Evolutionary conservation across 2,888 invertebrate genomes (phyloP).

Genomic region (Gastracanthus pulcherrimus): DNA sequence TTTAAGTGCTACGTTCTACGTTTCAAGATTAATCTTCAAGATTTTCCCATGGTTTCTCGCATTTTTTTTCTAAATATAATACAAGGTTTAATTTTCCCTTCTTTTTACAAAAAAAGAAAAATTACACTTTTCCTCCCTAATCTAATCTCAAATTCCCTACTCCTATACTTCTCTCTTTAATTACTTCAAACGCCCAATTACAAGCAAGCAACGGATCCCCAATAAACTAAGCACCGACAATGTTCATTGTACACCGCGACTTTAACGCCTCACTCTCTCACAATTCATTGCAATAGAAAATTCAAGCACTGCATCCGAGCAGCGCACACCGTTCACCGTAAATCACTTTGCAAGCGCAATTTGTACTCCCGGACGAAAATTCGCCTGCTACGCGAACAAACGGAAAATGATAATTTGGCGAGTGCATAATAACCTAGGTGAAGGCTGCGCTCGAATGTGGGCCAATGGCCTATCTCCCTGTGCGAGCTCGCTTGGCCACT

Average conservation of each 20-base stretch:
- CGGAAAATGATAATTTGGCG: constrained; percentile 48
- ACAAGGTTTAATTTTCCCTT: background rate
- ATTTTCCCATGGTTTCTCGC: constrained; percentile 12
- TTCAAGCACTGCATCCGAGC: background rate
- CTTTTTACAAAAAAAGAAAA: background rate
- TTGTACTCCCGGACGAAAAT: constrained; percentile 26
- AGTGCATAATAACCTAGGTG: constrained; percentile 30
- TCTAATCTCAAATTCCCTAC: background rate
- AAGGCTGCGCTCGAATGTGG: constrained; percentile 42
- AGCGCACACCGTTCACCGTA: background rate
- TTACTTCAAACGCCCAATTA: background rate
- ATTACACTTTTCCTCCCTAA: background rate
- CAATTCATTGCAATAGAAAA: background rate
- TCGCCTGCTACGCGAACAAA: constrained; percentile 21
- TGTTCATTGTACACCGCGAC: background rate
- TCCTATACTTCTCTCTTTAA: background rate
- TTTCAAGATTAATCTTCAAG: constrained; percentile 11
- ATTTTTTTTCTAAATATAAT: background rate
- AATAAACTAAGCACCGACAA: background rate
- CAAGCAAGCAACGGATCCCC: too few relatives aligned
- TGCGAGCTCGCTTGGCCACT: background rate
- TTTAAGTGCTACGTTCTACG: background rate
- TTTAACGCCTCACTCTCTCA: background rate
- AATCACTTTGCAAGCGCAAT: constrained; percentile 1
- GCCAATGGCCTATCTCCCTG: constrained; percentile 41